Evolutionary conservation across 2,797 vertebrate genomes (phyloP), one percentile per base, ranked within the genome.

Genomic region (Hozukius guyotensis): DNA sequence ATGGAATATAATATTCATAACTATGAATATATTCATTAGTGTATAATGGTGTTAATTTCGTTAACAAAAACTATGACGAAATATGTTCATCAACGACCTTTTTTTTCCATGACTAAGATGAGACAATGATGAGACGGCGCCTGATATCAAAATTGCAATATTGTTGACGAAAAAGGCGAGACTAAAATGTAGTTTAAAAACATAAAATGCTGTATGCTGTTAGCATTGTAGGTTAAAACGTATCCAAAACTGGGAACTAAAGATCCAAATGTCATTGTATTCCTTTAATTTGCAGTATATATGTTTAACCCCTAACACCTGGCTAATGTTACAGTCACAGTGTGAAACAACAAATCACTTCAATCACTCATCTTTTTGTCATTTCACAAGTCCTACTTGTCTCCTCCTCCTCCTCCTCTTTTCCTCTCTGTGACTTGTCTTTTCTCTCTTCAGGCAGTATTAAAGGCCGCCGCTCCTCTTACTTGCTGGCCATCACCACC

Each of bases 381-480:
- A 27, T 7, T 34, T 52, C 10, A 69, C 16, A 7, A 20, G n/a
- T 82, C 20, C 6, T 13, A 3, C 10, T 31, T 59, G 5, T 14
- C 12, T 65, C 22, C 16, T 63, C 71, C 32, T 34, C 32, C 0
- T 36, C 36, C 0, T 36, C 36, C 36, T 36, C 36, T 61, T 20
- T 18, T 4, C 4, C 27, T 61, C 52, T 32, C 24, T 53, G 29
- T 83, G 7, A 68, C 64, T 55, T 24, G 18, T 46, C 49, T n/a
- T 27, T 22, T 36, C n/a, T 82, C 32, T 82, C 64, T 46, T 57
- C 93, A 99, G 98, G 97, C 76, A 97, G 96, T 84, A 96, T 97
- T 93, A 98, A 97, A 91, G 92, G 96, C 72, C 97, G 98, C 6
- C 98, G 98, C 60, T 99, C 97, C 1, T 99, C 98, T 76, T 99